A percentile compares a stretch with the other conserved stretches of the same genome.
Conservation (phyloP, 2,888 invertebrate species). For the Lysandra bellargus region DNA sequence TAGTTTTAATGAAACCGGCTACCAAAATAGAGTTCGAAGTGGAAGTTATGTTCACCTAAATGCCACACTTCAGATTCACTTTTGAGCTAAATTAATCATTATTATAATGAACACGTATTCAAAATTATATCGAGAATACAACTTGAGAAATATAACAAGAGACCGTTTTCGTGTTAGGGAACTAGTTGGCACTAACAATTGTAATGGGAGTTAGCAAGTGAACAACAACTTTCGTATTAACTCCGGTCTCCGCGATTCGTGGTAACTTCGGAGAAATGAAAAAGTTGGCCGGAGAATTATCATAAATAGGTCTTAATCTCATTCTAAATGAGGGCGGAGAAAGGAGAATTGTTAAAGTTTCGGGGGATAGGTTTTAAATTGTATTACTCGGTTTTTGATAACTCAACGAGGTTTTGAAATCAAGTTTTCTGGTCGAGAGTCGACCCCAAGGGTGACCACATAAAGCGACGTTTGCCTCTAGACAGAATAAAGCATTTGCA, state of each 20-base stretch:
- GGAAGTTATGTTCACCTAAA: no score
- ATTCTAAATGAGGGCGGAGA: not conserved
- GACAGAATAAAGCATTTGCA: no score
- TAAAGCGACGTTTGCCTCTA: not conserved
- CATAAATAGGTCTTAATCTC: conserved; percentile 9
- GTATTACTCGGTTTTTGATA: not conserved
- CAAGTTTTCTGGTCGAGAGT: not conserved
- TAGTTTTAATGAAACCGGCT: no score
- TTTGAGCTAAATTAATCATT: no score
- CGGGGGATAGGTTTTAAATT: not conserved
- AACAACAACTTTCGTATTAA: conserved; percentile 10
- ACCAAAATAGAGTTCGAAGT: no score
- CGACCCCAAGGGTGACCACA: not conserved
- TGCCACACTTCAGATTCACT: no score
- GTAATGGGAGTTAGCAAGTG: not conserved
- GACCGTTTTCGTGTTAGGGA: not conserved
- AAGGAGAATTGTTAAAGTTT: conserved; percentile 14
- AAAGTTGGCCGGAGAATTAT: conserved; percentile 16
- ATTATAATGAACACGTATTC: not conserved
- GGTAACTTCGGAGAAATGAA: conserved; percentile 14
- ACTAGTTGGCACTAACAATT: not conserved
- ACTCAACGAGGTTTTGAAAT: not conserved
- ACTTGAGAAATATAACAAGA: not conserved
- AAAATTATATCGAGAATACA: not conserved
- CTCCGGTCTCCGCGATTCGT: not conserved